phyloP scores from a whole-genome alignment of 2,113 vertebrate species.

The Saccopteryx leptura region DNA sequence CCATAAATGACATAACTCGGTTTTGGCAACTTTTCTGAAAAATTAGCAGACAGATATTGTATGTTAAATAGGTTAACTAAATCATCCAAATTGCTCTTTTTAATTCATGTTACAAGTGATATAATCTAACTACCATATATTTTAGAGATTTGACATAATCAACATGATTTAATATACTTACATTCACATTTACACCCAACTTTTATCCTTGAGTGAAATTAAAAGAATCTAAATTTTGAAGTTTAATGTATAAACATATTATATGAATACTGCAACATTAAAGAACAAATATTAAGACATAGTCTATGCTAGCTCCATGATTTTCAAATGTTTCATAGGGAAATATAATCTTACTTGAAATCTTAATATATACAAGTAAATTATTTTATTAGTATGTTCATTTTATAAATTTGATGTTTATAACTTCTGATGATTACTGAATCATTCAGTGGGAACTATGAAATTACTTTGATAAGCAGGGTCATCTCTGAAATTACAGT shows the following conservation, averaged over 20 bases:
- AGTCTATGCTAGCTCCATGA: not conserved
- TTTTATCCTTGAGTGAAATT: slow-evolving; percentile 13
- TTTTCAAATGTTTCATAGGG: not conserved
- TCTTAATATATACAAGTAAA: not conserved
- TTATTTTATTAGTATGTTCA: not conserved
- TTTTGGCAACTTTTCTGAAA: slow-evolving; percentile 66
- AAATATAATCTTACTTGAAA: slow-evolving; percentile 15
- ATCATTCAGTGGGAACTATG: not conserved
- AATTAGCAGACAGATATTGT: slow-evolving; percentile 61
- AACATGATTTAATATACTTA: slow-evolving; percentile 62
- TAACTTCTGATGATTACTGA: not conserved
- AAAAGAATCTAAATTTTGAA: not conserved
- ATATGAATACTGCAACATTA: not conserved
- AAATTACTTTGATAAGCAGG: not conserved
- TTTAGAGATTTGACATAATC: slow-evolving; percentile 67
- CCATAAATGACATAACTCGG: slow-evolving; percentile 34
- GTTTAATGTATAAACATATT: not conserved
- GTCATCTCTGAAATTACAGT: not conserved
- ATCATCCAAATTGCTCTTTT: slow-evolving; percentile 56
- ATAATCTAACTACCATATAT: slow-evolving; percentile 49
- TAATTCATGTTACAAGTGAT: slow-evolving; percentile 63
- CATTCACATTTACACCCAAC: not conserved
- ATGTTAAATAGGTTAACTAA: slow-evolving; percentile 63
- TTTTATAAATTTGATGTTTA: not conserved
- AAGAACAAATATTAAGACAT: not conserved